Percentiles rank a stretch among this genome's conserved stretches.
phyloP scores from a whole-genome alignment of 2,888 invertebrate genomes.

The Rhynchonema sp. region DNA sequence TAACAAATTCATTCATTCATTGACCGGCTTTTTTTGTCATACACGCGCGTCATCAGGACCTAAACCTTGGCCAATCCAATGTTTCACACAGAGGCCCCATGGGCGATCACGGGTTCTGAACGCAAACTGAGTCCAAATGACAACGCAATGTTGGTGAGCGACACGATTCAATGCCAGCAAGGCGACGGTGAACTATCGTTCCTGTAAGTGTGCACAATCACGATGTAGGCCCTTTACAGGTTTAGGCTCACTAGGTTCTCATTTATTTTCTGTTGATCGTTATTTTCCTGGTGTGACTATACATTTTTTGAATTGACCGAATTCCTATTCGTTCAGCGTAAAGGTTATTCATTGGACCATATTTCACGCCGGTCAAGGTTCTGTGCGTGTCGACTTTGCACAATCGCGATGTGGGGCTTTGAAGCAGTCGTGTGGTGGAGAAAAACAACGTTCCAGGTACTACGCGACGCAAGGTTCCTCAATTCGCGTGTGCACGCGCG shows the following conservation, averaged over 20 bases:
- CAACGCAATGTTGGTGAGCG: conserved; percentile 16
- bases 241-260: no score
- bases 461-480: conserved; percentile 18
- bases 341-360: no score
- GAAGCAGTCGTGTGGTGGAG: not conserved
- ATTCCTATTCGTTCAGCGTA: no score
- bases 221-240: no score
- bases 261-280: no score
- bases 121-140: conserved; percentile 10
- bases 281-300: no score
- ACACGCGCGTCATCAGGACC: not conserved
- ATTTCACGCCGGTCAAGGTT: no score
- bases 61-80: no score
- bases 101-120: conserved; percentile 15
- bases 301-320: no score
- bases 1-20: no score
- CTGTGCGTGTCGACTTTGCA: not conserved
- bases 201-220: no score
- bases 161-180: conserved; percentile 19
- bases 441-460: conserved; percentile 6
- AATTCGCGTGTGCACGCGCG: conserved; percentile 16
- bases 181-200: conserved; percentile 16
- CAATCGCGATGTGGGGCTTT: not conserved
- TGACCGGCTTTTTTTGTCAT: not conserved
- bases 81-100: conserved; percentile 4